phyloP scores from a whole-genome alignment of 2,888 invertebrate genomes.

The Dicranocentrus wangi region DNA sequence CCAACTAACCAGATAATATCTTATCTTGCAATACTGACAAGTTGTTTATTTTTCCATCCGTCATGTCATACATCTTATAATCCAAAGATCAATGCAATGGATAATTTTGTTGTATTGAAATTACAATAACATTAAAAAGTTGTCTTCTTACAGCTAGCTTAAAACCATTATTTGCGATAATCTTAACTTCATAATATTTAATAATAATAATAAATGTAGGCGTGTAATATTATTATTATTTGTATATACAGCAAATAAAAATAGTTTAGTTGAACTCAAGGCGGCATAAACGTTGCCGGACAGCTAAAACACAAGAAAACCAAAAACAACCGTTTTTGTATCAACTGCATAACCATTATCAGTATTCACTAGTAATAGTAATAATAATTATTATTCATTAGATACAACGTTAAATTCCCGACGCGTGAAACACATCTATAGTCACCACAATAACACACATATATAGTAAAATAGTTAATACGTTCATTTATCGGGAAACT shows the following conservation, averaged over 20 bases:
- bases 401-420: too few relatives aligned
- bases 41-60: slow-evolving; percentile 50
- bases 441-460: too few relatives aligned
- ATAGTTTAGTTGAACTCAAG: slow-evolving; percentile 54
- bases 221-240: too few relatives aligned
- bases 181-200: not conserved
- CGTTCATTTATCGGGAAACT: too few relatives aligned
- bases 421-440: too few relatives aligned
- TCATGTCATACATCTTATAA: slow-evolving; percentile 21
- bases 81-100: not conserved
- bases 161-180: slow-evolving; percentile 4
- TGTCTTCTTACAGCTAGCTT: slow-evolving; percentile 38
- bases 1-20: not conserved
- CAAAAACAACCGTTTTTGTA: too few relatives aligned
- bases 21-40: slow-evolving; percentile 40
- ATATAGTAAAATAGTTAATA: too few relatives aligned
- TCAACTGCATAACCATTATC: too few relatives aligned
- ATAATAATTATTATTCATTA: too few relatives aligned
- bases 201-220: too few relatives aligned
- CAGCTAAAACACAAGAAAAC: slow-evolving; percentile 38
- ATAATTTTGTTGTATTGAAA: not conserved
- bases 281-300: slow-evolving; percentile 11
- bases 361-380: too few relatives aligned
- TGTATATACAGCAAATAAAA: slow-evolving; percentile 44
- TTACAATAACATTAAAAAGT: slow-evolving; percentile 54